A percentile compares a stretch with the other conserved stretches of the same genome.
Evolutionary conservation across 1,140 invertebrate species (phyloP).

Genomic region (Periplaneta americana): DNA sequence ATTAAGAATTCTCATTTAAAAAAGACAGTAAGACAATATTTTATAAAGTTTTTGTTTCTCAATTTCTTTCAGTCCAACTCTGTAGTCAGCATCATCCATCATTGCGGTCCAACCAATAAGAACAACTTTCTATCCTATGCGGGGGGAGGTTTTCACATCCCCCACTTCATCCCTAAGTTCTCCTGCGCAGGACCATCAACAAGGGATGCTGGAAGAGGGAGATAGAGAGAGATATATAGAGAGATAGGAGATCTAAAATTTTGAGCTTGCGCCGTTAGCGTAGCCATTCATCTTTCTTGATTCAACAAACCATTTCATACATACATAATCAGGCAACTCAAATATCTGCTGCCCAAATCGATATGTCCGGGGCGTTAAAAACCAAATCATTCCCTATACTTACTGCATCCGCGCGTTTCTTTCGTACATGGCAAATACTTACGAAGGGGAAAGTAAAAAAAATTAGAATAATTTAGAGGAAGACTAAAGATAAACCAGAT

Average conservation of each 20-base stretch:
- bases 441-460: too few species aligned
- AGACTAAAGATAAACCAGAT: too few species aligned
- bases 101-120: not conserved
- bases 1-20: too few species aligned
- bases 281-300: not conserved
- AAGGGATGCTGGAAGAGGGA: not conserved
- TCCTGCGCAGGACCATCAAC: not conserved
- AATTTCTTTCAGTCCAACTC: not conserved
- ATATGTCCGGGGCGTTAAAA: not conserved
- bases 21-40: not conserved
- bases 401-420: too few species aligned
- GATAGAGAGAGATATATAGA: not conserved
- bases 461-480: too few species aligned
- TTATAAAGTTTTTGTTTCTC: not conserved
- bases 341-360: not conserved
- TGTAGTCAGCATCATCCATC: not conserved
- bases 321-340: not conserved
- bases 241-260: not conserved
- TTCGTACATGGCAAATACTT: too few species aligned
- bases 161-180: not conserved
- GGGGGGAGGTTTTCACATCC: not conserved
- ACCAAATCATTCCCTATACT: not conserved
- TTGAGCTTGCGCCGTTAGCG: not conserved
- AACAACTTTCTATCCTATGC: not conserved
- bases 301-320: not conserved